Evolutionary conservation across 1,140 invertebrate genomes (phyloP).

Genomic region (Steinernema feltiae): DNA sequence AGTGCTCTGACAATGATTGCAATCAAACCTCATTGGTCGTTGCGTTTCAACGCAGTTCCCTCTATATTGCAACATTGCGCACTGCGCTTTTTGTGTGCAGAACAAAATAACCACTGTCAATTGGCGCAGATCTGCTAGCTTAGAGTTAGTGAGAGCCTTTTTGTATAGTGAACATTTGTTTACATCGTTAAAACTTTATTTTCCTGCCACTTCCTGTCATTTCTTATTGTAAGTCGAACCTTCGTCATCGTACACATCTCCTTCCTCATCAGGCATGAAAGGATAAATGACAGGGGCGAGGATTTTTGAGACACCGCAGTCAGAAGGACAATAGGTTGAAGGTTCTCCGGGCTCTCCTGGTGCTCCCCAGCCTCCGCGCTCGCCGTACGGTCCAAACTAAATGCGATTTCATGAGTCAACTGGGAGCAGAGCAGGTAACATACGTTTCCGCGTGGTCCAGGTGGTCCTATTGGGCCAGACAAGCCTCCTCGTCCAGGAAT

Average conservation of each 20-base stretch:
- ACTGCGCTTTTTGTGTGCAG: too few species aligned
- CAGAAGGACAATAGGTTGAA: conserved; percentile 34
- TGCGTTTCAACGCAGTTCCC: too few species aligned
- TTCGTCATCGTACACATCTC: background rate
- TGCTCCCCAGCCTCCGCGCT: conserved; percentile 25
- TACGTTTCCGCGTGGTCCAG: conserved; percentile 32
- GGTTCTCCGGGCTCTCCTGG: conserved; percentile 38
- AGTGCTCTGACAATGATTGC: too few species aligned
- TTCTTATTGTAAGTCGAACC: background rate
- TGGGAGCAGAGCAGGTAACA: background rate
- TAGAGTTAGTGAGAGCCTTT: too few species aligned
- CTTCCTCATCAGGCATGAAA: background rate
- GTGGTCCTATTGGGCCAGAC: conserved; percentile 25
- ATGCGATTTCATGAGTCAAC: background rate
- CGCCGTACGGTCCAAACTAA: conserved; percentile 26
- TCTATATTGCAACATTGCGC: too few species aligned
- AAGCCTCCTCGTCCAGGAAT: conserved; percentile 29
- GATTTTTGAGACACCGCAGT: conserved; percentile 36
- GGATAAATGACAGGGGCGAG: conserved; percentile 20
- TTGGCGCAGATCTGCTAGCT: too few species aligned
- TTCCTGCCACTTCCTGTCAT: too few species aligned
- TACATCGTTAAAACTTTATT: too few species aligned
- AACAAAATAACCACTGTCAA: too few species aligned
- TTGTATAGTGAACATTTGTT: too few species aligned
- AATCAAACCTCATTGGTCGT: too few species aligned